These are phyloP conservation scores for Phymorhynchus buccinoides DNA, from an alignment of 1,140 invertebrate genomes.

Conservation along the genomic window DNA sequence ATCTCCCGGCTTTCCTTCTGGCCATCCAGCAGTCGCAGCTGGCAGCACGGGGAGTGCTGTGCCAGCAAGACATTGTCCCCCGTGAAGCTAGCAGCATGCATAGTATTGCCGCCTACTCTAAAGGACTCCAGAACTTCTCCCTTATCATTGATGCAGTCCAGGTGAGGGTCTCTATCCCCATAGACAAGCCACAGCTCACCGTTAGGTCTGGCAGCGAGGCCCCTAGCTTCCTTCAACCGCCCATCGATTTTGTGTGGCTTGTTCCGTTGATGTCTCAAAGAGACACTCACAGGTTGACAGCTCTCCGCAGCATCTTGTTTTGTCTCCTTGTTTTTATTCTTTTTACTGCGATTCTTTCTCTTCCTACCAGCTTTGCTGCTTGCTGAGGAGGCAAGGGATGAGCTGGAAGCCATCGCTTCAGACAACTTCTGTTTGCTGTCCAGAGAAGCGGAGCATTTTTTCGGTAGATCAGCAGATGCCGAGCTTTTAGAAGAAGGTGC, in stretches of 20 bases:
- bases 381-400: not conserved
- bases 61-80: not conserved
- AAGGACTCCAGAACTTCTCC: not conserved
- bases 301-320: not conserved
- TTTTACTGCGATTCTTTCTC: not conserved
- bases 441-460: not conserved
- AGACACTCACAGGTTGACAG: not conserved
- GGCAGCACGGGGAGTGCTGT: constrained; percentile 1
- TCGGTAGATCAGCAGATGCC: not conserved
- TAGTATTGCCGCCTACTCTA: constrained; percentile 17
- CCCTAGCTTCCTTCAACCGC: not conserved
- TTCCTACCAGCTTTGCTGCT: not conserved
- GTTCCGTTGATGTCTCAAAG: not conserved
- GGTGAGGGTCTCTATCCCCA: constrained; percentile 22
- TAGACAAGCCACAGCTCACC: constrained; percentile 31
- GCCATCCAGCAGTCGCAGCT: not conserved
- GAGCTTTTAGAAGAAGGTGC: not conserved
- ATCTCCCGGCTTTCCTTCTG: not conserved
- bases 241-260: not conserved
- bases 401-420: constrained; percentile 2
- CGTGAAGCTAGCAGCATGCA: not conserved
- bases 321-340: not conserved
- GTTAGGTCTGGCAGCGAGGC: not conserved
- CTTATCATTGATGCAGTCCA: constrained; percentile 13
- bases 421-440: constrained; percentile 11